A percentile compares a stretch with the other conserved stretches of the same genome.
Conservation (phyloP, 2,113 vertebrate genomes). For the Tapirus terrestris region DNA sequence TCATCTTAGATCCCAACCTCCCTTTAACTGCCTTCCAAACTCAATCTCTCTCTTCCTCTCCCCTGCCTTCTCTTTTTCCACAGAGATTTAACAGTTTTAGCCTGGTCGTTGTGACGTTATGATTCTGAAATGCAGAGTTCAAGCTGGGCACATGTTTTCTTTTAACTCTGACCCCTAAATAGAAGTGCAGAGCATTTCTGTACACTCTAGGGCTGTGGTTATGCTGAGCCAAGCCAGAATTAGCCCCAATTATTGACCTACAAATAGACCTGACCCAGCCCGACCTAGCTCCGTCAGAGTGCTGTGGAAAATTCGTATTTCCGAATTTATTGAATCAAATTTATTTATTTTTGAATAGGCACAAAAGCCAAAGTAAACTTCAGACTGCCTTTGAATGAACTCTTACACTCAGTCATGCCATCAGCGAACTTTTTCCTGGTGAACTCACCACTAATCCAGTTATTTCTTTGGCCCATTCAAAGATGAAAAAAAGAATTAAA, state of each 20-base stretch:
- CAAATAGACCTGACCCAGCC: conserved; percentile 63
- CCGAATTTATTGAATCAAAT: conserved; percentile 67
- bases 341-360: conserved; percentile 65
- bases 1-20: not conserved
- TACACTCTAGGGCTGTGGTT: conserved; percentile 4
- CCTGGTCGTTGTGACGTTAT: not conserved
- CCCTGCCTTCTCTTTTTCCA: not conserved
- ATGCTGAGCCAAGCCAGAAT: conserved; percentile 63
- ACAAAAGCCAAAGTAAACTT: conserved; percentile 69
- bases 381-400: conserved; percentile 45
- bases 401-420: not conserved
- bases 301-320: conserved; percentile 68
- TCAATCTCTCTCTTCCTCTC: not conserved
- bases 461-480: not conserved
- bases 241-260: conserved; percentile 58
- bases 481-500: not conserved
- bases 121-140: conserved; percentile 38
- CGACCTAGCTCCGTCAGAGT: conserved; percentile 33
- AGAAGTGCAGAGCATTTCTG: conserved; percentile 67
- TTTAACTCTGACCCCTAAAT: conserved; percentile 64
- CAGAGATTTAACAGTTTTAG: not conserved
- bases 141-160: conserved; percentile 62
- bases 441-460: not conserved
- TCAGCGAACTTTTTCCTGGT: not conserved
- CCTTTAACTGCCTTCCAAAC: not conserved